A percentile compares a stretch with the other conserved stretches of the same genome.
phyloP scores from a whole-genome alignment of 2,888 invertebrate genomes.

The Cerceris rybyensis region DNA sequence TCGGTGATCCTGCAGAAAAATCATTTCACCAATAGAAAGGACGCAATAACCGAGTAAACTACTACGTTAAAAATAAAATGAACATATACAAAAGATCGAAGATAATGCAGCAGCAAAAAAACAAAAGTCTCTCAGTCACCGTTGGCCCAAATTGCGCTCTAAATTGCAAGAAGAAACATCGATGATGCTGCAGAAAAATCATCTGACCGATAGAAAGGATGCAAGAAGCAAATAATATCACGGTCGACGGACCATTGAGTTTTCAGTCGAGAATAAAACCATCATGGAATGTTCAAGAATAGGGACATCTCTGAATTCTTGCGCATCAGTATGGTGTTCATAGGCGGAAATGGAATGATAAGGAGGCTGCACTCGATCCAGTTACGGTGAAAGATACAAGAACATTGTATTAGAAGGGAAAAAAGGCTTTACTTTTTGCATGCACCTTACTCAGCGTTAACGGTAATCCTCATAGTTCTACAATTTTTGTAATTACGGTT shows the following conservation, averaged over 20 bases:
- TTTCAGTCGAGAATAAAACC: background rate
- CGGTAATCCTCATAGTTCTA: no score
- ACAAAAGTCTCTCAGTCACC: no score
- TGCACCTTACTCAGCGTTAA: no score
- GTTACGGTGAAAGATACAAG: constrained; percentile 14
- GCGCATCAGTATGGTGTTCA: constrained; percentile 4
- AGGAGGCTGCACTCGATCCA: constrained; percentile 22
- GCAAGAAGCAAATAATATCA: background rate
- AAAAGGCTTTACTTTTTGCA: background rate
- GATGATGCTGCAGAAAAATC: no score
- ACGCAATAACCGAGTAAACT: background rate
- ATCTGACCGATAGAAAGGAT: background rate
- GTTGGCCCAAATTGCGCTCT: no score
- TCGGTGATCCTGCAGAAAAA: no score
- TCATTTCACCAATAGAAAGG: background rate
- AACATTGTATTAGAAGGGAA: background rate
- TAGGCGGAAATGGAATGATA: constrained; percentile 57
- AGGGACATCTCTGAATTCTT: background rate
- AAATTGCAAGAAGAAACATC: no score
- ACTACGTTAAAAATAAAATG: background rate
- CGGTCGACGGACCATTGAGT: background rate
- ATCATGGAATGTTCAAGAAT: background rate
- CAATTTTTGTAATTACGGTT: no score
- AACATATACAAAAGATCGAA: no score
- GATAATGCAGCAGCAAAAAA: no score